Conservation (phyloP, 2,797 vertebrate species). For the Meda fulgida region DNA sequence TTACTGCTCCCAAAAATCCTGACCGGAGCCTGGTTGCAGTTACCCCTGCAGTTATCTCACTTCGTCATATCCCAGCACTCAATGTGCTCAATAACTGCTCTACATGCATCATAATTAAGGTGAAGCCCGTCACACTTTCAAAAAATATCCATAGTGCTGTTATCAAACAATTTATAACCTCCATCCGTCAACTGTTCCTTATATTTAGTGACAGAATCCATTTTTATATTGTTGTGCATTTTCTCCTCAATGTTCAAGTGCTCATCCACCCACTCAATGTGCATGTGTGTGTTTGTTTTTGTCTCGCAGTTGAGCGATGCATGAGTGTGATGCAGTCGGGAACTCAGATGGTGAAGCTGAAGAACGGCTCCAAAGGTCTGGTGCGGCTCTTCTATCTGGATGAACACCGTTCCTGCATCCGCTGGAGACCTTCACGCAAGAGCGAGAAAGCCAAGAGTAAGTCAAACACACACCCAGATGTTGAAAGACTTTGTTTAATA, state of each 20-base stretch:
- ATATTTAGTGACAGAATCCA: conserved; percentile 18
- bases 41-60: not conserved
- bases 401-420: conserved; percentile 94
- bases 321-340: conserved; percentile 99
- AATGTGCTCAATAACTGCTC: conserved; percentile 27
- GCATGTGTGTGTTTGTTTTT: conserved; percentile 35
- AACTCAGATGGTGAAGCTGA: conserved; percentile 99
- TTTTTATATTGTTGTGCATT: conserved; percentile 2
- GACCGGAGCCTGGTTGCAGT: not conserved
- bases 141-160: conserved; percentile 10
- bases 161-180: conserved; percentile 1
- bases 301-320: conserved; percentile 93
- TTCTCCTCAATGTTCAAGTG: not conserved
- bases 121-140: not conserved
- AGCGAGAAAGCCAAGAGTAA: conserved; percentile 99
- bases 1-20: not conserved
- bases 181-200: not conserved
- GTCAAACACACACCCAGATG: conserved; percentile 43
- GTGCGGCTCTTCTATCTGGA: conserved; percentile 98
- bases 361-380: conserved; percentile 92
- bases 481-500: not conserved
- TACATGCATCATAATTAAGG: conserved; percentile 1
- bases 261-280: conserved; percentile 8
- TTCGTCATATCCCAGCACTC: not conserved
- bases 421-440: conserved; percentile 97